Evolutionary conservation across 2,113 vertebrate genomes (phyloP).

Genomic region (Alethe diademata): DNA sequence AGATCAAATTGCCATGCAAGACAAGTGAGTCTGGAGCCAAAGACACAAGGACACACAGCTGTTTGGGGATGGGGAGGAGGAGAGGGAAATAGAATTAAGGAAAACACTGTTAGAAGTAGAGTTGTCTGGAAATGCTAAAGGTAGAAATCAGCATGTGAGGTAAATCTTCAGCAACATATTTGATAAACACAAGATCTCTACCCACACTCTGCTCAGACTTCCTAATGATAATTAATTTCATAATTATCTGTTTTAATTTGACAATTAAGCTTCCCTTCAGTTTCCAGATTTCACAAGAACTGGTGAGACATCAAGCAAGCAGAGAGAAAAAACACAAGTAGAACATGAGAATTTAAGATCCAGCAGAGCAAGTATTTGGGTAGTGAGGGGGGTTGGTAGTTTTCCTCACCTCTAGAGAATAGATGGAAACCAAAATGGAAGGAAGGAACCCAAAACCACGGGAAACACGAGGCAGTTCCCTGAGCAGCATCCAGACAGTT

Average conservation of each 20-base stretch:
- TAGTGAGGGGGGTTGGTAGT: rapidly evolving
- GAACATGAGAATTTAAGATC: background rate
- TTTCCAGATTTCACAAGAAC: background rate
- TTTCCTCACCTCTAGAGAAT: background rate
- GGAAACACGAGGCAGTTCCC: background rate
- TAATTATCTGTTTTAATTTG: background rate
- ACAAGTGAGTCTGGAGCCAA: background rate
- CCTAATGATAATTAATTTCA: background rate
- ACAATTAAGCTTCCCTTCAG: background rate
- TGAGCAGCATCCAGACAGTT: background rate
- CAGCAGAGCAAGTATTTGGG: background rate
- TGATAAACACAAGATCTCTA: background rate
- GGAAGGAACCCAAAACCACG: background rate
- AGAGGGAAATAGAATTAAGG: background rate
- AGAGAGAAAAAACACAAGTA: background rate
- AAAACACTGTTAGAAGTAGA: background rate
- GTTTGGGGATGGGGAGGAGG: background rate
- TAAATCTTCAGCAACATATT: background rate
- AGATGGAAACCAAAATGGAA: background rate
- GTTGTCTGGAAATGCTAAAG: background rate
- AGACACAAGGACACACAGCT: background rate
- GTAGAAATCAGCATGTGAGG: background rate
- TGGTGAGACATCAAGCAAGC: background rate
- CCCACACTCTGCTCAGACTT: background rate
- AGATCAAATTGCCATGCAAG: background rate